Evolutionary conservation across 2,888 invertebrate species (phyloP).

Genomic region (Scaptomyza caliginosa): DNA sequence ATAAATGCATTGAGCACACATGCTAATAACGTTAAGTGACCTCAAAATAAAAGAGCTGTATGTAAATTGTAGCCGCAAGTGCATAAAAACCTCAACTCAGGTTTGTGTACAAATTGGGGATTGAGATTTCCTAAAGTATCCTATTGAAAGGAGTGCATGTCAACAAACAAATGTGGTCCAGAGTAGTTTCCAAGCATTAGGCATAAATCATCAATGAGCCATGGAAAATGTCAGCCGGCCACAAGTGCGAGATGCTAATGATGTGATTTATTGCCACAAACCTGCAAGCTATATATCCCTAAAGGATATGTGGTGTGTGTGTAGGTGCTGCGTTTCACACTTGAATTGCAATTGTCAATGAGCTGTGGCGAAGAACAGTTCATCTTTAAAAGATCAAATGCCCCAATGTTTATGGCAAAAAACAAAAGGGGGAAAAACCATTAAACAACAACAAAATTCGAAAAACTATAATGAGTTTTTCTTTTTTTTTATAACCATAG

Average conservation of each 20-base stretch:
- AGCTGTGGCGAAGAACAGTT: conserved; percentile 38
- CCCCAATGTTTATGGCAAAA: conserved; percentile 49
- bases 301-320: conserved; percentile 52
- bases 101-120: conserved; percentile 1
- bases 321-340: conserved; percentile 70
- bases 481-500: conserved; percentile 49
- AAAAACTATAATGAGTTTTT: conserved; percentile 25
- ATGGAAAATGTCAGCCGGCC: conserved; percentile 33
- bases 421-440: conserved; percentile 12
- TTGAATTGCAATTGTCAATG: conserved; percentile 66
- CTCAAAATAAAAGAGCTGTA: conserved; percentile 40
- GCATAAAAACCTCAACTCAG: conserved; percentile 38
- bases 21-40: conserved; percentile 71
- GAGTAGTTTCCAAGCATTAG: conserved; percentile 19
- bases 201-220: conserved; percentile 62
- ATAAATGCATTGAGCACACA: conserved; percentile 70
- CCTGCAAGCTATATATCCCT: conserved; percentile 17
- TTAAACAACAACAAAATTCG: conserved; percentile 4
- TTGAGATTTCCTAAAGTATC: not conserved
- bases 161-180: conserved; percentile 65
- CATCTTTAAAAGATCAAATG: conserved; percentile 56
- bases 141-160: conserved; percentile 43
- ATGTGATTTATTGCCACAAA: conserved; percentile 70
- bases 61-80: conserved; percentile 25
- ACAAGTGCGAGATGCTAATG: conserved; percentile 62